These are phyloP conservation scores for Mythimna impura DNA, from an alignment of 2,888 invertebrate genomes.

Conservation along the genomic window DNA sequence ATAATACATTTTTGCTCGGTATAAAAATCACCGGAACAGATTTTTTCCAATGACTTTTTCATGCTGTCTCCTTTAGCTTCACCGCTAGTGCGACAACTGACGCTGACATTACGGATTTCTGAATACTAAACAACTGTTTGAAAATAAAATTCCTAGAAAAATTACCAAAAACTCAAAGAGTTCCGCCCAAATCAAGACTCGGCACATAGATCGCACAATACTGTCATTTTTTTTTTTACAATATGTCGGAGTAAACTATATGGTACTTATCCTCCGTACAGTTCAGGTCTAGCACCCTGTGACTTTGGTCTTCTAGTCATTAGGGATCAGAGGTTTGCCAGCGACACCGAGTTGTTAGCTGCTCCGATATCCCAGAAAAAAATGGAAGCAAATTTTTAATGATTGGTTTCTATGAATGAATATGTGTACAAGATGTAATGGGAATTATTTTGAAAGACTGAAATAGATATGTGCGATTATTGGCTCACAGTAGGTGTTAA, in stretches of 20 bases:
- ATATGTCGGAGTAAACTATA: not conserved
- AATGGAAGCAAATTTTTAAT: not conserved
- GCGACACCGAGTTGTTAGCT: not conserved
- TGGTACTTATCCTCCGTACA: not conserved
- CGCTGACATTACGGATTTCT: too few relatives aligned
- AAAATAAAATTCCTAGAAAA: too few relatives aligned
- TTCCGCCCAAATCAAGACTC: not conserved
- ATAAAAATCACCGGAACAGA: too few relatives aligned
- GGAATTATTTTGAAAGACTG: too few relatives aligned
- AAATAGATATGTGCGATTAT: too few relatives aligned
- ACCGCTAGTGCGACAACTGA: too few relatives aligned
- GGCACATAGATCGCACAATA: not conserved
- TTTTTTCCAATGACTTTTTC: too few relatives aligned
- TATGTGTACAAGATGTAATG: not conserved
- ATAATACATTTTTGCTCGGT: too few relatives aligned
- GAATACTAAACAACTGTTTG: too few relatives aligned
- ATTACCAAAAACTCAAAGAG: not conserved
- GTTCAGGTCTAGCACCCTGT: not conserved
- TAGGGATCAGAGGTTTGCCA: not conserved
- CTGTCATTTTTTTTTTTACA: not conserved
- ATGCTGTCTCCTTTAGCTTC: too few relatives aligned
- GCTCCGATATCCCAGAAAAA: not conserved
- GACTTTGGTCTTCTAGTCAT: not conserved
- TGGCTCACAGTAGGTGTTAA: too few relatives aligned
- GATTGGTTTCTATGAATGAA: not conserved